Base-by-base conservation (phyloP, 1,140 invertebrate species). In the Drosophila athabasca region DNA sequence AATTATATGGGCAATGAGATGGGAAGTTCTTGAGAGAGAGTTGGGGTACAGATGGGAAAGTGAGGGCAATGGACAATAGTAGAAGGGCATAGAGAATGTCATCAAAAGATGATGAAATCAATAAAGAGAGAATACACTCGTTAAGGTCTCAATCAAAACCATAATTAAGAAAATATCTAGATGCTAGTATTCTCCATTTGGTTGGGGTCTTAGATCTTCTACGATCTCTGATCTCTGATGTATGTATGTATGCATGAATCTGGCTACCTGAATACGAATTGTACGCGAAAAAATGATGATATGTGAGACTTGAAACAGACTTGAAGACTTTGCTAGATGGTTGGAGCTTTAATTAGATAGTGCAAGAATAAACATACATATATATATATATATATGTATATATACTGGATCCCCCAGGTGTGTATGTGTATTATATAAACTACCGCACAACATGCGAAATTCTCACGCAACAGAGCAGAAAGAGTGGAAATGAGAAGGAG, bases 381-480 rank as follows among this genome's bases (percentile, higher is more conserved):
- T 26, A 24, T n/a, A 43, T 43, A 62, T 46, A 24, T 43, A 19
- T 52, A 31, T 31, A 1, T 19, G 1, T 19, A 1, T 19, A 19
- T 19, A 19, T 19, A 19, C 17, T 19, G 31, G 2, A 35, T 9
- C 9, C 31, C 31, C 31, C 31, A 35, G 31, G 31, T 35, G 22
- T 59, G 8, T 44, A 17, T 55, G 24, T 57, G 49, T 77, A 26
- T 49, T 59, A 29, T 68, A 60, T 62, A 69, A 80, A 80, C 52
- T 73, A 65, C 82, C 67, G 51, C 66, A 76, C 72, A 87, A 75
- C 58, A 82, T 85, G 82, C 69, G 69, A 85, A 87, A 72, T 73
- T 87, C 82, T 82, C 82, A 87, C 82, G 82, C 82, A 85, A 78
- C 83, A 57, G 66, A 85, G 78, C 81, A 84, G 62, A 62, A 76